Percentiles rank a stretch among this genome's conserved stretches.
These are phyloP conservation scores for Morone saxatilis DNA, from an alignment of 2,113 vertebrate genomes.

Conservation along the genomic window DNA sequence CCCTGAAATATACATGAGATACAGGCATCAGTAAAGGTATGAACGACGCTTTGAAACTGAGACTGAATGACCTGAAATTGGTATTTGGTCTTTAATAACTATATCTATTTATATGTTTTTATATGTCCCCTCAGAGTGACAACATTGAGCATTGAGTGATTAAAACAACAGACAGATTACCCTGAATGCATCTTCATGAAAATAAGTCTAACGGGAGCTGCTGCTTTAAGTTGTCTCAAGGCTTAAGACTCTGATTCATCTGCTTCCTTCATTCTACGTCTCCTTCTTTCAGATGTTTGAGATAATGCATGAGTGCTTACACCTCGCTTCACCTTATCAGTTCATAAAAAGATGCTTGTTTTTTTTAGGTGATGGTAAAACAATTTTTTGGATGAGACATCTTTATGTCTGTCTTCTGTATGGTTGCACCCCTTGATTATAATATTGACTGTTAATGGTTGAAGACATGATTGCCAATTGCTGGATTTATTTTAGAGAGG, in stretches of 20 bases:
- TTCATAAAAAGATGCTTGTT: neutral
- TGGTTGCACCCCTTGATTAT: neutral
- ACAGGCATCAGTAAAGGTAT: neutral
- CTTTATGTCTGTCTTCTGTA: neutral
- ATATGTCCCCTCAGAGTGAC: neutral
- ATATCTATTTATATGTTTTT: neutral
- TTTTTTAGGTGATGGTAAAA: neutral
- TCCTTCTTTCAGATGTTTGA: neutral
- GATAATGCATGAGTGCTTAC: conserved; percentile 19
- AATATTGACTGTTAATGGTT: neutral
- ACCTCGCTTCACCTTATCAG: neutral
- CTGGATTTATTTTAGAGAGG: neutral
- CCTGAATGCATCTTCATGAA: neutral
- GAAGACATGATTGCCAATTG: neutral
- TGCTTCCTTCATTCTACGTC: conserved; percentile 32
- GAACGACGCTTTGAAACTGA: neutral
- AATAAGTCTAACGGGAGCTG: neutral
- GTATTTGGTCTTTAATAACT: neutral
- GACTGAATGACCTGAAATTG: neutral
- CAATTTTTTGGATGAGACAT: too few species aligned
- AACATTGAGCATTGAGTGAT: neutral
- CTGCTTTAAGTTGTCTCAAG: conserved; percentile 5
- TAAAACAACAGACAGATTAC: conserved; percentile 8
- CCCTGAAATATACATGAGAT: conserved; percentile 36
- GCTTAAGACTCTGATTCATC: conserved; percentile 4